phyloP scores from a whole-genome alignment of 2,113 vertebrate genomes.

The Oncorhynchus nerka region DNA sequence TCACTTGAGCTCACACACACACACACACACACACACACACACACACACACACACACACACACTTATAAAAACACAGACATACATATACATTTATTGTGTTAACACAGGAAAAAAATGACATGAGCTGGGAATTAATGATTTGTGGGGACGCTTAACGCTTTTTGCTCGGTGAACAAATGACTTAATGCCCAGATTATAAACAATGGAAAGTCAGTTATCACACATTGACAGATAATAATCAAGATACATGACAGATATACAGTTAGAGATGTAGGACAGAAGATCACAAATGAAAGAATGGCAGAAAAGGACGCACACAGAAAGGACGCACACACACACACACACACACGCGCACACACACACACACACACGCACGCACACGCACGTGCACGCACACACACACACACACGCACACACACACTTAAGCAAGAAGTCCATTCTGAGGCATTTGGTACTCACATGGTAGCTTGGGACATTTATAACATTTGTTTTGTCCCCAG shows the following conservation, averaged over 20 bases:
- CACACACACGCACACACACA: no score
- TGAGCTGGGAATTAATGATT: conserved; percentile 23
- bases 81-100: background rate
- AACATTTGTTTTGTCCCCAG: conserved; percentile 91
- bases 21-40: conserved; percentile 46
- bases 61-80: background rate
- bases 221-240: background rate
- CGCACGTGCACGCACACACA: background rate
- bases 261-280: background rate
- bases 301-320: background rate
- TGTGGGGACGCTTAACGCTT: conserved; percentile 20
- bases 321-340: no score
- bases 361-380: background rate
- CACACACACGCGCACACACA: background rate
- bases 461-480: conserved; percentile 87
- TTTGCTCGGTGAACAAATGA: conserved; percentile 43
- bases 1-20: conserved; percentile 35
- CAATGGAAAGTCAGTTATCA: background rate
- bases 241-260: background rate
- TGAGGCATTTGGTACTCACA: conserved; percentile 72
- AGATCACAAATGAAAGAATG: background rate
- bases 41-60: conserved; percentile 19
- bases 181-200: conserved; percentile 1
- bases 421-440: background rate
- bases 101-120: conserved; percentile 37